Evolutionary conservation across 1,140 invertebrate genomes (phyloP).

Genomic region (Sitobion miscanthi): DNA sequence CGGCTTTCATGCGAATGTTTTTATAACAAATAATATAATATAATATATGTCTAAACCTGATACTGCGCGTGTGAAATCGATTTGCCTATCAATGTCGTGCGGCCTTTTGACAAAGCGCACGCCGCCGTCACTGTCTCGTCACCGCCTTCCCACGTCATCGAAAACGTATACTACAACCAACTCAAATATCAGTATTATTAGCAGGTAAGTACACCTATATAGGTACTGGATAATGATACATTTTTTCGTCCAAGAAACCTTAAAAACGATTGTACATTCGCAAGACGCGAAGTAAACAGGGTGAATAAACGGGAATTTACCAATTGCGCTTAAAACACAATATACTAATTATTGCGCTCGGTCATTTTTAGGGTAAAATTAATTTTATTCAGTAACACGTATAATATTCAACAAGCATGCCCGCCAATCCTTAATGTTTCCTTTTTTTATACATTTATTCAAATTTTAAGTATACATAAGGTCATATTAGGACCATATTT

Average conservation of each 20-base stretch:
- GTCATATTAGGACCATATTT: too few relatives aligned
- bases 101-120: not conserved
- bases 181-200: not conserved
- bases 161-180: not conserved
- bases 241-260: not conserved
- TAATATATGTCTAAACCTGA: not conserved
- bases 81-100: conserved; percentile 39
- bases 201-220: not conserved
- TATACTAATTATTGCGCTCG: too few relatives aligned
- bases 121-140: not conserved
- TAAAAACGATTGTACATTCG: too few relatives aligned
- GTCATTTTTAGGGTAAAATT: too few relatives aligned
- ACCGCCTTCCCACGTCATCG: not conserved
- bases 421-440: too few relatives aligned
- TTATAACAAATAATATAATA: conserved; percentile 6
- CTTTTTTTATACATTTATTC: too few relatives aligned
- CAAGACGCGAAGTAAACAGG: too few relatives aligned
- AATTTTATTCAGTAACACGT: too few relatives aligned
- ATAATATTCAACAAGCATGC: too few relatives aligned
- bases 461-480: too few relatives aligned
- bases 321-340: too few relatives aligned
- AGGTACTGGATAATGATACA: not conserved
- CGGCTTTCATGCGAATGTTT: conserved; percentile 41
- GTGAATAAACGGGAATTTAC: too few relatives aligned
- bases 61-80: conserved; percentile 40